Evolutionary conservation across 2,888 invertebrate genomes (phyloP).

Genomic region (Andricus curvator): DNA sequence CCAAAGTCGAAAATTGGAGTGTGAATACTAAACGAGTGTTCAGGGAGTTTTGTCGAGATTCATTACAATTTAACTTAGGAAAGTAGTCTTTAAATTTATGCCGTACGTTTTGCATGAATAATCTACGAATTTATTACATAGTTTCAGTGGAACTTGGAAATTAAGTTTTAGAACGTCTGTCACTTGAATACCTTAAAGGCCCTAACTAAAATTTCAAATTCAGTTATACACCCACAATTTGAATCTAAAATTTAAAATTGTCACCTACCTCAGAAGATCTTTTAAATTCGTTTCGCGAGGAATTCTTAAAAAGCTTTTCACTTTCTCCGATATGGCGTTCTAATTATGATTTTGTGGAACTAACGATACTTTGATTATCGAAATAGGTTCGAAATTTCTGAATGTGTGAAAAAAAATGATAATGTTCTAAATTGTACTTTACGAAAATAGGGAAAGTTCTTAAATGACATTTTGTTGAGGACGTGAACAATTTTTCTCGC

Average conservation of each 20-base stretch:
- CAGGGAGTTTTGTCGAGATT: conserved; percentile 15
- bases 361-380: too few species aligned
- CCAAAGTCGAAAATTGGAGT: conserved; percentile 9
- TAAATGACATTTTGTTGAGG: background rate
- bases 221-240: background rate
- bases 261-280: background rate
- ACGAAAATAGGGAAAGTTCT: background rate
- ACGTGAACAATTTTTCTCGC: background rate
- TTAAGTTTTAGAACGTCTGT: conserved; percentile 35
- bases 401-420: too few species aligned
- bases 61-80: conserved; percentile 34
- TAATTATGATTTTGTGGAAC: background rate
- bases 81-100: conserved; percentile 33
- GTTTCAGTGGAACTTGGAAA: conserved; percentile 32
- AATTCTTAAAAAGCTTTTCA: background rate
- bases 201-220: background rate
- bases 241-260: background rate
- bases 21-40: conserved; percentile 20
- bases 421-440: background rate
- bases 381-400: too few species aligned
- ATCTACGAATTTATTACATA: conserved; percentile 35
- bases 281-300: background rate
- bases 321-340: too few species aligned
- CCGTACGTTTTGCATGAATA: conserved; percentile 35
- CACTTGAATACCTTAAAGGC: background rate